Conservation (phyloP, 2,797 vertebrate species). For the Lacerta viridis region DNA sequence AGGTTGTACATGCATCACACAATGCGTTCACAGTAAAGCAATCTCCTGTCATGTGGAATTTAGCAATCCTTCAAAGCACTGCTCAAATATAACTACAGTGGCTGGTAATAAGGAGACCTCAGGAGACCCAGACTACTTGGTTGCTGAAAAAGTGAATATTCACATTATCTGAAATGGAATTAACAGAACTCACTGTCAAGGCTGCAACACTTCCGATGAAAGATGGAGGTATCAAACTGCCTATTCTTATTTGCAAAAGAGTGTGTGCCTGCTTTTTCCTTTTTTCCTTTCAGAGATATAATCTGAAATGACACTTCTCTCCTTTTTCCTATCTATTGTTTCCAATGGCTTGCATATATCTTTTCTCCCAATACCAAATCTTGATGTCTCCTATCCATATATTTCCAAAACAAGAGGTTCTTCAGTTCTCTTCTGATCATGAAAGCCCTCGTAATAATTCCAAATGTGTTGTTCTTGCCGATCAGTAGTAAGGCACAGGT, state of each 20-base stretch:
- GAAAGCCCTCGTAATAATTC: not conserved
- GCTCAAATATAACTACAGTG: not conserved
- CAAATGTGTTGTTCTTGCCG: not conserved
- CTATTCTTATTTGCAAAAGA: not conserved
- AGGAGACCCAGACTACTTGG: not conserved
- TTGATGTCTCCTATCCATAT: not conserved
- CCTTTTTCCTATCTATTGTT: not conserved
- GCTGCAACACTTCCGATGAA: not conserved
- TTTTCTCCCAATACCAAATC: not conserved
- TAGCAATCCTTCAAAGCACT: accelerated
- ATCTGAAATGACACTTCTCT: not conserved
- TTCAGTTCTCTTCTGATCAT: not conserved
- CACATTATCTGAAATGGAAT: not conserved
- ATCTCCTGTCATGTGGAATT: not conserved
- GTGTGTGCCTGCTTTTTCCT: not conserved
- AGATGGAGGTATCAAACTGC: not conserved
- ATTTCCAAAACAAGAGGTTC: not conserved
- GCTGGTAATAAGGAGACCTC: not conserved
- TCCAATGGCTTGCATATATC: not conserved
- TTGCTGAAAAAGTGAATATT: not conserved
- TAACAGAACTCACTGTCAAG: not conserved
- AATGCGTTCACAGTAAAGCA: not conserved
- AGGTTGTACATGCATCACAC: not conserved
- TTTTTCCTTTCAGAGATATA: not conserved
- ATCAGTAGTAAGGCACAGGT: not conserved